phyloP scores from a whole-genome alignment of 2,113 vertebrate species.

The Entosphenus tridentatus region DNA sequence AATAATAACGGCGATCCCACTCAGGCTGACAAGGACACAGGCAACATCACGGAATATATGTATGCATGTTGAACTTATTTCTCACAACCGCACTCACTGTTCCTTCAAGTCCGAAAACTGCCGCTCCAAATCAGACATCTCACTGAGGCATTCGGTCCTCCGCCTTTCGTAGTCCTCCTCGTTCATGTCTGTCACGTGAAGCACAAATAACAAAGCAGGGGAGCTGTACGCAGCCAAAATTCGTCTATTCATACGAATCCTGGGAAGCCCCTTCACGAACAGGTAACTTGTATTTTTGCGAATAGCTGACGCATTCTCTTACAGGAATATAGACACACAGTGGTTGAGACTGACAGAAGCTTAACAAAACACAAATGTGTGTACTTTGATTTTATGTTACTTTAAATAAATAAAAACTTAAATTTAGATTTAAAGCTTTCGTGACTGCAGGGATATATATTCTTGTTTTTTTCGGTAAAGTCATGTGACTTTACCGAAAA shows the following conservation, averaged over 20 bases:
- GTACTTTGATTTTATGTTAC: background rate
- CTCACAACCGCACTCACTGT: background rate
- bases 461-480: no score
- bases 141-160: background rate
- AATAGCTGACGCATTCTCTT: background rate
- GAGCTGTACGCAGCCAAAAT: background rate
- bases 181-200: background rate
- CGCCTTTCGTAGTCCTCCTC: background rate
- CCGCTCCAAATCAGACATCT: slow-evolving; percentile 1
- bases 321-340: background rate
- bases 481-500: no score
- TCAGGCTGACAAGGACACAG: no score
- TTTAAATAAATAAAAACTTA: no score
- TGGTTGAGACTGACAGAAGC: background rate
- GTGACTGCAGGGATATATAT: no score
- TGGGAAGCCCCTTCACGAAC: no score
- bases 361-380: background rate
- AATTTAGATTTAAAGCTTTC: no score
- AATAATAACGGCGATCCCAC: no score
- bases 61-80: background rate
- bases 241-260: no score
- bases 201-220: background rate
- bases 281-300: no score
- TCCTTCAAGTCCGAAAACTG: slow-evolving; percentile 1
- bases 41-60: background rate